Evolutionary conservation across 2,888 invertebrate genomes (phyloP).

Genomic region (Herminia tarsipennalis): DNA sequence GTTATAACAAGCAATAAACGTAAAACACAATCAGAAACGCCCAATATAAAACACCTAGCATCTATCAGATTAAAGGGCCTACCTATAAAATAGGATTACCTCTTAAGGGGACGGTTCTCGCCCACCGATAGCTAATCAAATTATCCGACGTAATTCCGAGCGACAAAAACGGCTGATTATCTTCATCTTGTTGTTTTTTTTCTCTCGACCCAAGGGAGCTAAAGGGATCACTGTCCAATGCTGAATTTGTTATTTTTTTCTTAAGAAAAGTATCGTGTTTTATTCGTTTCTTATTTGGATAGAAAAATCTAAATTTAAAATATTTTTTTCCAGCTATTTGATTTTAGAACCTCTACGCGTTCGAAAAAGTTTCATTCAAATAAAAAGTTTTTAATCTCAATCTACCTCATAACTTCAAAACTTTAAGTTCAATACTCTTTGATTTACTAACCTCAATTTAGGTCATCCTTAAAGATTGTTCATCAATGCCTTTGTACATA

Average conservation of each 20-base stretch:
- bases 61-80: slow-evolving; percentile 66
- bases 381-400: too few species aligned
- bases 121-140: slow-evolving; percentile 80
- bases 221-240: slow-evolving; percentile 66
- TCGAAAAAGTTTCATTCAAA: too few species aligned
- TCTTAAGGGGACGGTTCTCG: slow-evolving; percentile 71
- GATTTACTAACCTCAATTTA: slow-evolving; percentile 21
- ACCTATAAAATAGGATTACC: slow-evolving; percentile 75
- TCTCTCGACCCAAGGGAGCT: slow-evolving; percentile 60
- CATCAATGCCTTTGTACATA: slow-evolving; percentile 47
- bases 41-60: slow-evolving; percentile 54
- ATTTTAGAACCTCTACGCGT: background rate
- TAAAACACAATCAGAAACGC: slow-evolving; percentile 43
- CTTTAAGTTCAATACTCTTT: too few species aligned
- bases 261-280: slow-evolving; percentile 31
- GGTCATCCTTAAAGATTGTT: slow-evolving; percentile 35
- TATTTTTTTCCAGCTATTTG: slow-evolving; percentile 4
- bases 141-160: slow-evolving; percentile 75
- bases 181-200: slow-evolving; percentile 65
- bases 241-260: slow-evolving; percentile 50
- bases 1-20: slow-evolving; percentile 34
- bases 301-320: slow-evolving; percentile 10
- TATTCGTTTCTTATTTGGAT: slow-evolving; percentile 36
- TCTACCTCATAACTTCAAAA: too few species aligned
- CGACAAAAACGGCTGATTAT: slow-evolving; percentile 81